These are phyloP conservation scores for Bugulina stolonifera DNA, from an alignment of 2,888 invertebrate genomes.

Conservation along the genomic window DNA sequence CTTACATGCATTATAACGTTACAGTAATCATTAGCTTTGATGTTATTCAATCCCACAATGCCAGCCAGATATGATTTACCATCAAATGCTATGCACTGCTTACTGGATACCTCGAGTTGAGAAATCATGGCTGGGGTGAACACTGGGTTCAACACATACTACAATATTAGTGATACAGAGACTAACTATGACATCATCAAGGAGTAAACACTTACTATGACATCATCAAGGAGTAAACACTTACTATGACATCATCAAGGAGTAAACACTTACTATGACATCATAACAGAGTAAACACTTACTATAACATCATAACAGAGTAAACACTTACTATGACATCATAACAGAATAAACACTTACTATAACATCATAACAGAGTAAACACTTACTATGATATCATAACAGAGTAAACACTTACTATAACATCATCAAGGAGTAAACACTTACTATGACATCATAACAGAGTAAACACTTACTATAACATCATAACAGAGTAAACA, in stretches of 20 bases:
- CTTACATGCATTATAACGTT: slow-evolving; percentile 90
- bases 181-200: not conserved
- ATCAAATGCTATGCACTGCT: slow-evolving; percentile 88
- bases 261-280: not conserved
- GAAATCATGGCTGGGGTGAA: slow-evolving; percentile 77
- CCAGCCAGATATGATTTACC: slow-evolving; percentile 88
- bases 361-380: not conserved
- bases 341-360: not conserved
- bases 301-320: slow-evolving; percentile 8
- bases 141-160: slow-evolving; percentile 93
- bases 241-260: not conserved
- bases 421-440: not conserved
- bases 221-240: not conserved
- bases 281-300: not conserved
- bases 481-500: too few relatives aligned
- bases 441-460: not conserved
- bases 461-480: not conserved
- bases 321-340: slow-evolving; percentile 10
- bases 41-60: slow-evolving; percentile 96
- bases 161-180: slow-evolving; percentile 31
- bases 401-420: slow-evolving; percentile 27
- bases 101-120: slow-evolving; percentile 72
- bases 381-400: not conserved
- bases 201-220: not conserved
- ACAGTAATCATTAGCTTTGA: slow-evolving; percentile 99